These are phyloP conservation scores for Actenoides lindsayi DNA, from an alignment of 2,113 vertebrate genomes.

Conservation along the genomic window DNA sequence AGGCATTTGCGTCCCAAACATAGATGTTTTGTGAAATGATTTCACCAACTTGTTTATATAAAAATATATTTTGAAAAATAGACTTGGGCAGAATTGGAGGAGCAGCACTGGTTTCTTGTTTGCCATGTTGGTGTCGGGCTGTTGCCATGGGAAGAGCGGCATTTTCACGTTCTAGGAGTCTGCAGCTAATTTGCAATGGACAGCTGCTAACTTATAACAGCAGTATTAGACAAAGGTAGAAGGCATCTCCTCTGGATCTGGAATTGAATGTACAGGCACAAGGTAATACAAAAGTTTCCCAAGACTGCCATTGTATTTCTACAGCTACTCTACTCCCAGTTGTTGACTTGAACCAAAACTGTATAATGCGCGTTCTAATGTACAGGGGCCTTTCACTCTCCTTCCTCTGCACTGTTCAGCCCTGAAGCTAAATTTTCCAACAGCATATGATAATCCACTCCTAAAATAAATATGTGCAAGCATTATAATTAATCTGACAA, in stretches of 20 bases:
- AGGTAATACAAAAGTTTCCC: neutral
- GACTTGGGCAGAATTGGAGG: neutral
- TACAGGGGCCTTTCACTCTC: neutral
- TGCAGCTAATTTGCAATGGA: neutral
- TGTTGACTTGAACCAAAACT: neutral
- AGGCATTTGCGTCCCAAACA: neutral
- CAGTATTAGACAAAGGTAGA: neutral
- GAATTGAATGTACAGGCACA: neutral
- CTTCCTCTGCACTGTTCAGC: neutral
- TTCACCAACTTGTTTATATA: neutral
- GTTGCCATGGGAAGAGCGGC: accelerated
- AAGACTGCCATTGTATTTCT: neutral
- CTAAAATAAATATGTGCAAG: neutral
- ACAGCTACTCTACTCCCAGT: neutral
- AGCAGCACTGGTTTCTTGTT: neutral
- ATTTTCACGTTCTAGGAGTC: accelerated
- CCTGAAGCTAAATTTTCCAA: neutral
- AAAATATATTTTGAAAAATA: neutral
- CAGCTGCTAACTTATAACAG: neutral
- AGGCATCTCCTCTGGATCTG: neutral
- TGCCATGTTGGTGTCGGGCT: accelerated
- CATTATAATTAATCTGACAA: neutral
- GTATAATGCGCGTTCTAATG: accelerated
- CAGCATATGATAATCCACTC: neutral
- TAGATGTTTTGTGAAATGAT: neutral